Evolutionary conservation across 2,113 vertebrate genomes (phyloP).

Genomic region (Ascaphus truei): DNA sequence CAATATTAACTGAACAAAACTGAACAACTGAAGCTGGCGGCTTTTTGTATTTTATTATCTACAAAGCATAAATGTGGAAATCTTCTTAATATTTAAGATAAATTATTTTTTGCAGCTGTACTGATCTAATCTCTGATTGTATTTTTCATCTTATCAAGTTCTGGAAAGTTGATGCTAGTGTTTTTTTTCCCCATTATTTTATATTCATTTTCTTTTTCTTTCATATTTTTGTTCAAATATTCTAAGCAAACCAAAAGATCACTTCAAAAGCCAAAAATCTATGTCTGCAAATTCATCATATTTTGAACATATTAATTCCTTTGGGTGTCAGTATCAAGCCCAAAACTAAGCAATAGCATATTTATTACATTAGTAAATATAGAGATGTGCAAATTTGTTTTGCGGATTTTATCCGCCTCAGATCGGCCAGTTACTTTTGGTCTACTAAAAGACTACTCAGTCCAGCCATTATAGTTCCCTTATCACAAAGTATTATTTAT

Average conservation of each 20-base stretch:
- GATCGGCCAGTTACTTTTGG: no score
- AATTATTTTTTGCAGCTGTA: neutral
- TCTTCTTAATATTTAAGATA: neutral
- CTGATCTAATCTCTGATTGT: neutral
- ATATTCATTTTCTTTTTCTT: neutral
- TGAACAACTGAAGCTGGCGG: neutral
- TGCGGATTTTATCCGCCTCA: no score
- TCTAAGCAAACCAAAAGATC: neutral
- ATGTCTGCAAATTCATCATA: conserved; percentile 1
- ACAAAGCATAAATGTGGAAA: neutral
- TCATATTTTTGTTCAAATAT: neutral
- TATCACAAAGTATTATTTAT: no score
- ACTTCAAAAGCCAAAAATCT: conserved; percentile 20
- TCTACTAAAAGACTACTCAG: no score
- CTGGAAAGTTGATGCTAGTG: neutral
- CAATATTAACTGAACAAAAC: neutral
- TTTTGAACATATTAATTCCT: conserved; percentile 10
- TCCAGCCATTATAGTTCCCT: no score
- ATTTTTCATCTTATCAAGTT: neutral
- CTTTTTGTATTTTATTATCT: neutral
- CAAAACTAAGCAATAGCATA: no score
- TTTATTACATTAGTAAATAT: no score
- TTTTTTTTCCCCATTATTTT: conserved; percentile 1
- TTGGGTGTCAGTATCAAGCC: conserved; percentile 2
- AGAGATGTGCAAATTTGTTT: no score